Base-by-base conservation (phyloP, 2,113 vertebrate species). In the Maccullochella peelii region DNA sequence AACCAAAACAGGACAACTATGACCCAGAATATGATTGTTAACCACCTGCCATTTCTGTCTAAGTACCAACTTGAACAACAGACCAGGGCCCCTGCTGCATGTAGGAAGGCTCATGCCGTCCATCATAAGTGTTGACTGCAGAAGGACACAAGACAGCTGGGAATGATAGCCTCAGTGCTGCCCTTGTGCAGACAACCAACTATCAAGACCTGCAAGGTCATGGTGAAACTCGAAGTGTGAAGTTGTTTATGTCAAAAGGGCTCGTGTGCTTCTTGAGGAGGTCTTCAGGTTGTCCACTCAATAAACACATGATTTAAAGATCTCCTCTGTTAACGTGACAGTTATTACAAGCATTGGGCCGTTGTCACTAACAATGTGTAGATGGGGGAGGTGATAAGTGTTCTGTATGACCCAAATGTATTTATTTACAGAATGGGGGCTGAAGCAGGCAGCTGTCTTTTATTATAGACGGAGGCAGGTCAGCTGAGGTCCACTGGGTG, bases 131-230 rank as follows among this genome's bases (percentile, higher is more conserved):
- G 77, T 66, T 52, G 72, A 81, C 30, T 55, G 61, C 52, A 52
- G 80, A 71, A 69, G 77, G 69, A 78, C 87, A 73, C 52, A 55
- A 74, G 87, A 77, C 85, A 91, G 87, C 89, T 91, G 87, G 66
- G 85, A 85, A 58, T 81, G 76, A 74, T 23, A 73, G 74, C 66
- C 79, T 73, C 33, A 27, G 33, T 2, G 2, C 15, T 0, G 21
- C 67, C 71, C 72, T 44, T 18, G 72, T 55, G 77, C 33, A 77
- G 79, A 89, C 79, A 72, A 58, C 68, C 68, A 62, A 50, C 76
- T 80, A 58, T 79, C 42, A 10, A 74, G 63, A 57, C 52, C 12
- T 4, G 4, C 18, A 59, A 78, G 76, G 76, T 65, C 65, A 63
- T 1, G 15, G 20, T 27, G 71, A 68, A 33, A 1, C 20, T 8